Conservation (phyloP, 2,888 invertebrate genomes). For the Drosophila merina region DNA sequence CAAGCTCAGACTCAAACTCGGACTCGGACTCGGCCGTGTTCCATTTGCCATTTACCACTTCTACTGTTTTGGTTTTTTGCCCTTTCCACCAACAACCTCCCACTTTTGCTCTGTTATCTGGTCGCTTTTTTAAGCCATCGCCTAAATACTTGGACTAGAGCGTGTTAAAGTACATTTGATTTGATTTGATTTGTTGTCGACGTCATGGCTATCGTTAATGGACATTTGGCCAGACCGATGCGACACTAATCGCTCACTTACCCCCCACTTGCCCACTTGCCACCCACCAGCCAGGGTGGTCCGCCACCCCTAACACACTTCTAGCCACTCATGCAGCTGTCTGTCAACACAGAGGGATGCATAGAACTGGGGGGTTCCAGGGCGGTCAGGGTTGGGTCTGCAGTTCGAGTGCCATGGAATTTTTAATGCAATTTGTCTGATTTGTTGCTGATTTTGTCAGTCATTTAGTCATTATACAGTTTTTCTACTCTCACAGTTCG, state of each 20-base stretch:
- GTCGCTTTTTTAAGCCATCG: constrained; percentile 49
- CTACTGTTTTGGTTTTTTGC: constrained; percentile 39
- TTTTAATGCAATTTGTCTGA: constrained; percentile 79
- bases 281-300: constrained; percentile 5
- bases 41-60: constrained; percentile 48
- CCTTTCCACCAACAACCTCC: constrained; percentile 4
- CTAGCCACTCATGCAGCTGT: constrained; percentile 47
- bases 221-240: constrained; percentile 60
- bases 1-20: constrained; percentile 65
- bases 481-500: constrained; percentile 25
- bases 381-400: not conserved
- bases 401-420: constrained; percentile 71
- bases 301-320: constrained; percentile 4
- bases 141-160: constrained; percentile 70
- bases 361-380: not conserved
- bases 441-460: constrained; percentile 79
- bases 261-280: constrained; percentile 27
- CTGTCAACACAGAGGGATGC: constrained; percentile 52
- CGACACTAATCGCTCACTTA: constrained; percentile 79
- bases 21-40: constrained; percentile 62
- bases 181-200: constrained; percentile 77
- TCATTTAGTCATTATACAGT: constrained; percentile 71
- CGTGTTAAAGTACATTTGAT: constrained; percentile 75
- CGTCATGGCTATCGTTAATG: constrained; percentile 62
- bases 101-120: not conserved